Evolutionary conservation across 1,140 invertebrate species (phyloP).

Genomic region (Drosophila simulans): DNA sequence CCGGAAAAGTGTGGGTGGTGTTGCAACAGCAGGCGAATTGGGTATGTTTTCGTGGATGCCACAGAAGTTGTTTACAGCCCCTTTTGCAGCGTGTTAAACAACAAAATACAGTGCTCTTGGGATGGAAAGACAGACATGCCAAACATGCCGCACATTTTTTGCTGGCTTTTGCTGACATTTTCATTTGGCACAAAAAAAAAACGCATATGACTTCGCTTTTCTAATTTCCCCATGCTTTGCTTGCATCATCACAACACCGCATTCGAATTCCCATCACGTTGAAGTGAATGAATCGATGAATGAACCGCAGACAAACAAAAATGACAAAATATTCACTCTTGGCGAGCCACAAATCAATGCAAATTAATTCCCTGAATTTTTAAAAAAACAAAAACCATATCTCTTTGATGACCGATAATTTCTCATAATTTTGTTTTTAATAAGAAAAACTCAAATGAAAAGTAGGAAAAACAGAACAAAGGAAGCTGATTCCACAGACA

Average conservation of each 20-base stretch:
- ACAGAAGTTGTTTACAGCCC: slow-evolving; percentile 31
- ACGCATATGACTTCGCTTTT: background rate
- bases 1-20: slow-evolving; percentile 62
- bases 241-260: slow-evolving; percentile 25
- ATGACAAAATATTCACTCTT: slow-evolving; percentile 7
- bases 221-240: slow-evolving; percentile 11
- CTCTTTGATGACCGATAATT: slow-evolving; percentile 61
- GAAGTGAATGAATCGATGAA: slow-evolving; percentile 47
- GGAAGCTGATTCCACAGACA: slow-evolving; percentile 48
- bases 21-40: slow-evolving; percentile 4
- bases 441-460: slow-evolving; percentile 19
- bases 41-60: slow-evolving; percentile 33
- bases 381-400: slow-evolving; percentile 14
- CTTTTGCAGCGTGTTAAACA: slow-evolving; percentile 18
- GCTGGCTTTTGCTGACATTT: slow-evolving; percentile 21
- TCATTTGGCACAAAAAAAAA: slow-evolving; percentile 5
- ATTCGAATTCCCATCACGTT: slow-evolving; percentile 63
- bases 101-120: slow-evolving; percentile 21
- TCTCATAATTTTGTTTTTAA: slow-evolving; percentile 61
- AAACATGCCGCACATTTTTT: slow-evolving; percentile 24
- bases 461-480: slow-evolving; percentile 20
- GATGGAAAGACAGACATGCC: background rate
- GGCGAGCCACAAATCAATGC: slow-evolving; percentile 35
- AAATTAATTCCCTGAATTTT: slow-evolving; percentile 51
- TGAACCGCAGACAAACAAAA: slow-evolving; percentile 18